Conservation (phyloP, 2,888 invertebrate genomes). For the Dryobotodes eremita region DNA sequence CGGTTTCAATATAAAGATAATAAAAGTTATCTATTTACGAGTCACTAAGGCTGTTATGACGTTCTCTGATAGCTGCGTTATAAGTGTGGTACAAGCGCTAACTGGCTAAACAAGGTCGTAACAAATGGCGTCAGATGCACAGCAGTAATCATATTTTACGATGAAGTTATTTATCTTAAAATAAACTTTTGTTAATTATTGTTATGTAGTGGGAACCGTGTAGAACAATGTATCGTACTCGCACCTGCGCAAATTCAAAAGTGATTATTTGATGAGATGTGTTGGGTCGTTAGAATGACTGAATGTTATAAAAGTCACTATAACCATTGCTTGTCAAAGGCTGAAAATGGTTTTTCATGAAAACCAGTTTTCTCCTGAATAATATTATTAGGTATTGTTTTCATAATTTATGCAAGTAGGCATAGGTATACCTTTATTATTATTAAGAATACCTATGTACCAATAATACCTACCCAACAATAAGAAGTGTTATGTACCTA, state of each 20-base stretch:
- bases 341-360: too few species aligned
- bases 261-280: not conserved
- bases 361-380: not conserved
- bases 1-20: constrained; percentile 23
- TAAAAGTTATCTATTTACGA: constrained; percentile 44
- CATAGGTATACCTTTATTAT: too few species aligned
- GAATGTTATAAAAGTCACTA: not conserved
- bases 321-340: not conserved
- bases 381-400: not conserved
- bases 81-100: constrained; percentile 7
- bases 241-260: too few species aligned
- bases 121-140: constrained; percentile 43
- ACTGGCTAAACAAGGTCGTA: constrained; percentile 31
- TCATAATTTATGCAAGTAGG: not conserved
- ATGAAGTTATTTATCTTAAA: constrained; percentile 39
- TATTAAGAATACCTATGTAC: too few species aligned
- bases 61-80: constrained; percentile 1
- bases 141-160: constrained; percentile 45
- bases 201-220: constrained; percentile 13
- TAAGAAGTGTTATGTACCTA: too few species aligned
- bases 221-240: constrained; percentile 26
- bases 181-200: constrained; percentile 15
- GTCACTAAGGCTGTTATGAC: not conserved
- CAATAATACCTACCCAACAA: too few species aligned
- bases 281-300: not conserved